phyloP scores from a whole-genome alignment of 2,113 vertebrate species.

The Cavia aperea region DNA sequence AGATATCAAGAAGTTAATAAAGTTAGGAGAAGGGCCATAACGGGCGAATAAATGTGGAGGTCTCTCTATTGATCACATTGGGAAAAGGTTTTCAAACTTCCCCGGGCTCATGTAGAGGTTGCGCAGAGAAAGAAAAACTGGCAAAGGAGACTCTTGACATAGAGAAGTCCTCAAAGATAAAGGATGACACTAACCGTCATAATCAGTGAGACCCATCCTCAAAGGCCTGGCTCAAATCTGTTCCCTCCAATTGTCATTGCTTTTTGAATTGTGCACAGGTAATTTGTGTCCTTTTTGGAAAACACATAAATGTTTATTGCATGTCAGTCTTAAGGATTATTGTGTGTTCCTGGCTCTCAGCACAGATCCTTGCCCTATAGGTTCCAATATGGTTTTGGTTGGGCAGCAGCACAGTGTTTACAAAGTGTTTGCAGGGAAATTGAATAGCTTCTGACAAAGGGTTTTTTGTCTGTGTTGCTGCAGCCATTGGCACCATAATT shows the following conservation, averaged over 20 bases:
- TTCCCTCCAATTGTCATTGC: background rate
- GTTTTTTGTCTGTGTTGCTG: background rate
- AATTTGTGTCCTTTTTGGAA: slow-evolving; percentile 3
- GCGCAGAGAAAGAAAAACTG: background rate
- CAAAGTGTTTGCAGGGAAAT: background rate
- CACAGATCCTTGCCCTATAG: background rate
- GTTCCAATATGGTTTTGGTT: background rate
- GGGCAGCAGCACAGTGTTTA: background rate
- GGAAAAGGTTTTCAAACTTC: background rate
- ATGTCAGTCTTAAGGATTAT: background rate
- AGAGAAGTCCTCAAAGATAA: background rate
- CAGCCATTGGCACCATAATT: background rate
- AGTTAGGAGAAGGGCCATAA: background rate
- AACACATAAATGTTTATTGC: background rate
- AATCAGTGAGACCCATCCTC: background rate
- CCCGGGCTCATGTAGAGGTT: background rate
- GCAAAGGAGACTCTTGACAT: background rate
- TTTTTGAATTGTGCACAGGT: background rate
- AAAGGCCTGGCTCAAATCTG: background rate
- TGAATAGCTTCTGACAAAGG: background rate
- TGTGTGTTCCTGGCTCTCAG: background rate
- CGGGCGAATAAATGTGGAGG: background rate
- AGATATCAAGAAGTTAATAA: background rate
- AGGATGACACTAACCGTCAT: background rate
- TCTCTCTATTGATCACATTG: background rate